A percentile compares a stretch with the other conserved stretches of the same genome.
These are phyloP conservation scores for Vannuccia rotundouncinata DNA, from an alignment of 2,888 invertebrate genomes.

Conservation along the genomic window DNA sequence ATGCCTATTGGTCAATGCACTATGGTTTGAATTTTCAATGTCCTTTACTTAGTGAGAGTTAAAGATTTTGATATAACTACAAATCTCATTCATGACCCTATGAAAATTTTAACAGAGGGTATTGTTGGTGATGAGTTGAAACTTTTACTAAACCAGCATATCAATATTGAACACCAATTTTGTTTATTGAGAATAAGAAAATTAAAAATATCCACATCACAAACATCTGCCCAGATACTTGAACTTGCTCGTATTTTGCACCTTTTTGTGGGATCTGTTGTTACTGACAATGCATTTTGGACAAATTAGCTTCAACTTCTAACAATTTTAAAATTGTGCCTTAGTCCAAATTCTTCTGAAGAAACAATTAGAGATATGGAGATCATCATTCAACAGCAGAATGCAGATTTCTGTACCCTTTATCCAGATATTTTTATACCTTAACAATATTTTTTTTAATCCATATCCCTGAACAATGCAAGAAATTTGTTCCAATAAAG, in stretches of 20 bases:
- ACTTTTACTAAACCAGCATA: neutral
- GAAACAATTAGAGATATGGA: neutral
- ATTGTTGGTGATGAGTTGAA: neutral
- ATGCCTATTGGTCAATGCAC: neutral
- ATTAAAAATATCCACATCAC: neutral
- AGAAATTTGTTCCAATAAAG: neutral
- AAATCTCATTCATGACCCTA: neutral
- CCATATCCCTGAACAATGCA: neutral
- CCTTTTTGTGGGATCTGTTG: neutral
- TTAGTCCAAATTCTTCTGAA: neutral
- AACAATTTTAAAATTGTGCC: neutral
- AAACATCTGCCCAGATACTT: conserved; percentile 17
- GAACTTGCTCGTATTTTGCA: neutral
- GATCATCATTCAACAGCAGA: neutral
- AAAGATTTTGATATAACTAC: neutral
- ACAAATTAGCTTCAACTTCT: neutral
- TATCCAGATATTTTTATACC: neutral
- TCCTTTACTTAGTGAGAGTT: neutral
- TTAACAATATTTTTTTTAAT: neutral
- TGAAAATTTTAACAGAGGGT: neutral
- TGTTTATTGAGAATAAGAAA: neutral
- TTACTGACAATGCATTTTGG: neutral
- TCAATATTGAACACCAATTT: neutral
- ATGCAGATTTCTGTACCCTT: neutral
- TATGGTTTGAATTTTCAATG: conserved; percentile 1